These are phyloP conservation scores for Macrotrachela quadricornifera DNA, from an alignment of 1,140 invertebrate species.

Conservation along the genomic window DNA sequence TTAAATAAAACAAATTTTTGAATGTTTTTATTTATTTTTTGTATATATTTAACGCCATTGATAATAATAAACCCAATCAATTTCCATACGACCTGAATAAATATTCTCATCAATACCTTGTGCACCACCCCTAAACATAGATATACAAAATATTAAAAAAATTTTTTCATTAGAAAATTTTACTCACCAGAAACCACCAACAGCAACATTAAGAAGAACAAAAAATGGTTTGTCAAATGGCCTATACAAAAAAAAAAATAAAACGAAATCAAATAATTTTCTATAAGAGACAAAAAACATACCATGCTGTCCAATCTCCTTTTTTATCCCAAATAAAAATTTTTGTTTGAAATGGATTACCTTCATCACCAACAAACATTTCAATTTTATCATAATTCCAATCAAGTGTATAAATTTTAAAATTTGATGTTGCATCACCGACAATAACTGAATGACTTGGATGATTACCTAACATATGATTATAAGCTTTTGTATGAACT, in stretches of 20 bases:
- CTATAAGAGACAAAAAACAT: background rate
- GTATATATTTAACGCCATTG: no score
- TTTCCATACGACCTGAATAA: background rate
- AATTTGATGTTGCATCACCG: background rate
- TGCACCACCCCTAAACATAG: background rate
- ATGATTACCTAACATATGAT: background rate
- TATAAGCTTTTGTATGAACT: slow-evolving; percentile 1
- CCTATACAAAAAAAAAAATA: background rate
- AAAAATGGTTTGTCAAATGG: slow-evolving; percentile 2
- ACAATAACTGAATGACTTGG: background rate
- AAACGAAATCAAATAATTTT: background rate
- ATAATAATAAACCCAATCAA: background rate
- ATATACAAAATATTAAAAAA: no score
- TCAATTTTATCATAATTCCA: background rate
- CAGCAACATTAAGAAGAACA: background rate
- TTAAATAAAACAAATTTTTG: no score
- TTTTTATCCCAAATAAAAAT: no score
- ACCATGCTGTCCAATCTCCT: background rate
- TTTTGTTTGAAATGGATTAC: no score
- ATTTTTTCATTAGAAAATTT: no score
- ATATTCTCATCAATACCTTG: slow-evolving; percentile 1
- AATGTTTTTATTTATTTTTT: no score
- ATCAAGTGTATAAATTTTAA: background rate
- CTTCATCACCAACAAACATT: background rate
- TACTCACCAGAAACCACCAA: background rate